Evolutionary conservation across 2,888 invertebrate species (phyloP).

Genomic region (Dysmachus trigonus): DNA sequence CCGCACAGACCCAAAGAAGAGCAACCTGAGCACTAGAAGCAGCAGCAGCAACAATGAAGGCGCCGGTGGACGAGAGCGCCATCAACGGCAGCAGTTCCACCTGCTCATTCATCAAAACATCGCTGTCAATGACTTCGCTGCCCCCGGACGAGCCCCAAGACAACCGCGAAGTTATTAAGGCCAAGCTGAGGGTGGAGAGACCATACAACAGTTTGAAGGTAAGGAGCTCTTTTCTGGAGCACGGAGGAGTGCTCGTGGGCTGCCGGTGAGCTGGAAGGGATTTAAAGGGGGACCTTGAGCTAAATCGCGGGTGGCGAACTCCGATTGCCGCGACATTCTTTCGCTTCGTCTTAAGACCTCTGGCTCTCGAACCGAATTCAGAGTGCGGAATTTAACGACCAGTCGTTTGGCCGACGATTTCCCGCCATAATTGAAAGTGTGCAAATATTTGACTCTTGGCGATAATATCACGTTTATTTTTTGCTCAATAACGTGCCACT

Average conservation of each 20-base stretch:
- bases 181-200: slow-evolving; percentile 70
- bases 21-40: too few relatives aligned
- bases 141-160: slow-evolving; percentile 70
- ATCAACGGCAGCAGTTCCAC: slow-evolving; percentile 1
- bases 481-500: background rate
- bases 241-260: background rate
- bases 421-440: background rate
- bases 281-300: background rate
- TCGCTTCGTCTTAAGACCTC: background rate
- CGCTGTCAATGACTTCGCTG: slow-evolving; percentile 79
- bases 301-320: background rate
- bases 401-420: background rate
- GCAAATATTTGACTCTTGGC: background rate
- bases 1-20: background rate
- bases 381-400: background rate
- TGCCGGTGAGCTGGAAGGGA: background rate
- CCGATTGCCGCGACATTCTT: background rate
- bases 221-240: slow-evolving; percentile 50
- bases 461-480: background rate
- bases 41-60: slow-evolving; percentile 1
- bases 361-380: background rate
- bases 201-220: slow-evolving; percentile 83
- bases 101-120: slow-evolving; percentile 58
- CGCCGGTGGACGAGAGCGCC: slow-evolving; percentile 19
- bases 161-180: slow-evolving; percentile 66